Evolutionary conservation across 1,140 invertebrate genomes (phyloP).

Genomic region (Papilio xuthus): DNA sequence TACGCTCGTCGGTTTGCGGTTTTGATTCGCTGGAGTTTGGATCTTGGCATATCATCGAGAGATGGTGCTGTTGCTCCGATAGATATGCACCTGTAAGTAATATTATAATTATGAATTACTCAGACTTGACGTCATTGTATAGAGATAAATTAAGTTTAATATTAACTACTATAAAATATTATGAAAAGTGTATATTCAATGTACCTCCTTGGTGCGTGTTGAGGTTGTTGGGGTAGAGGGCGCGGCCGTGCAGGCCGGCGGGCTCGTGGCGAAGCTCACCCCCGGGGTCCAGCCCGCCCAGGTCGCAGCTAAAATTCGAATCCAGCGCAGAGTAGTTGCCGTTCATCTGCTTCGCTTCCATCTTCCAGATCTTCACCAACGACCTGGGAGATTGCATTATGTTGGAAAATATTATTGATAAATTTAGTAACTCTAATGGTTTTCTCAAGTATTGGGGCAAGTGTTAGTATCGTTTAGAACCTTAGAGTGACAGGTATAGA

Average conservation of each 20-base stretch:
- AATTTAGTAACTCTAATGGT: not conserved
- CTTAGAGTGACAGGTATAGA: conserved; percentile 94
- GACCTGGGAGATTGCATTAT: conserved; percentile 64
- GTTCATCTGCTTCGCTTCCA: conserved; percentile 78
- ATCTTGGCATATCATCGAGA: conserved; percentile 73
- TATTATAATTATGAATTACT: not conserved
- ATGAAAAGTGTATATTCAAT: not conserved
- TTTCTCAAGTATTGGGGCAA: no score
- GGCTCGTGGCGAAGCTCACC: conserved; percentile 72
- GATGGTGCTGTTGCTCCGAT: conserved; percentile 77
- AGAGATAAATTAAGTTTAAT: not conserved
- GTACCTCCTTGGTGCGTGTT: conserved; percentile 71
- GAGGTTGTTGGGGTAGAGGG: conserved; percentile 65
- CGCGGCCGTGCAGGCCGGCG: conserved; percentile 56
- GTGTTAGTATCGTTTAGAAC: conserved; percentile 42
- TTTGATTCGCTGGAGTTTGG: conserved; percentile 53
- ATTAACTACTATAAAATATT: no score
- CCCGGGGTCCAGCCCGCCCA: conserved; percentile 77
- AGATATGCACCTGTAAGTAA: conserved; percentile 69
- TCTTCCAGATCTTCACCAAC: conserved; percentile 86
- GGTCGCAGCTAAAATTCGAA: conserved; percentile 78
- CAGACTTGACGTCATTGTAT: not conserved
- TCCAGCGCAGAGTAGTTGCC: conserved; percentile 78
- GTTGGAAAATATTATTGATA: not conserved
- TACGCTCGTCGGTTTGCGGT: conserved; percentile 62